Base-by-base conservation (phyloP, 2,113 vertebrate species). In the Myodes glareolus region DNA sequence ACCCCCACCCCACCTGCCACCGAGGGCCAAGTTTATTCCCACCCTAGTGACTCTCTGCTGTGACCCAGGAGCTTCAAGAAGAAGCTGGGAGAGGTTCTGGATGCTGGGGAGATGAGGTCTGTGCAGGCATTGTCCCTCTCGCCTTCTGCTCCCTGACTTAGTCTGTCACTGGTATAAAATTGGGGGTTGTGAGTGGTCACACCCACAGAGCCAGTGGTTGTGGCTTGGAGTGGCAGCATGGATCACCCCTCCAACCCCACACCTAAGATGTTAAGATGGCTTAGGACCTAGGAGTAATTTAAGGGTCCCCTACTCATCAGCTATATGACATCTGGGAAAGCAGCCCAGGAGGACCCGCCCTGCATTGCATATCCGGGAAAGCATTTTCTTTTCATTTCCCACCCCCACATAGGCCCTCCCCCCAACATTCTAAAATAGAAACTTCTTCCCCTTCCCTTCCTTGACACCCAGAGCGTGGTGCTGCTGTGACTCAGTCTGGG, bases 141-240 rank as follows among this genome's bases (percentile, higher is more conserved):
- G 87, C 93, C 45, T 84, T 50, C 72, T 29, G 87, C 90, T 61
- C 72, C n/a, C 31, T 89, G 86, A 90, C 90, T 95, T 52, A 89
- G 70, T 95, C 96, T 96, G 94, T 98, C 96, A 96, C 94, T 98
- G 97, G 98, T 98, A 97, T 95, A 97, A 98, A 98, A 98, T 94
- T 98, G 97, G 94, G 39, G 47, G 55, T 33, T 29, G 27, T 89
- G 82, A 94, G 94, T 67, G 89, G 87, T 50, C 81, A 80, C 0
- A 13, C 10, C 5, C 7, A 16, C 12, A 29, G 78, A 90, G 77
- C 67, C 85, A n/a, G 1, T 0, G 19, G 55, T 91, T 67, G 23
- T 50, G 61, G 63, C 73, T 85, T 50, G 75, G 58, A 75, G 89
- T 65, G 87, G 55, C 63, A 9, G 36, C 47, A 78, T 55, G 81